Evolutionary conservation across 2,888 invertebrate species (phyloP).

Genomic region (Drosophila merina): DNA sequence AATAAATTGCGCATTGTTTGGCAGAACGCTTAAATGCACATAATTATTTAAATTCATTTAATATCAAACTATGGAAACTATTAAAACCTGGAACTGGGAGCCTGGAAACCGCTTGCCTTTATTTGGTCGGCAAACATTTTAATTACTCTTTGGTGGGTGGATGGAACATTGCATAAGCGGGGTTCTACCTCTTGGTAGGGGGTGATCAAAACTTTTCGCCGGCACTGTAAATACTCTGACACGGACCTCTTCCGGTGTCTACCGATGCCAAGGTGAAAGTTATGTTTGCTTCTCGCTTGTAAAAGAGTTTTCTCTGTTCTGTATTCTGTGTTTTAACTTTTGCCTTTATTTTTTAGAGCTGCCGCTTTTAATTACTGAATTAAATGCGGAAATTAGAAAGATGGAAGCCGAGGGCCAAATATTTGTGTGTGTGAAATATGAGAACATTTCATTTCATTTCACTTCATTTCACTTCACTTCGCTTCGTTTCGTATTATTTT

Average conservation of each 20-base stretch:
- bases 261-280: slow-evolving; percentile 25
- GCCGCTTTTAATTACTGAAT: slow-evolving; percentile 66
- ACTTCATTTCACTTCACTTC: slow-evolving; percentile 11
- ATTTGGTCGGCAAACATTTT: slow-evolving; percentile 73
- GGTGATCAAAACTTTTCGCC: slow-evolving; percentile 24
- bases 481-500: slow-evolving; percentile 9
- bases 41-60: slow-evolving; percentile 7
- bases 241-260: not conserved
- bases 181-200: not conserved
- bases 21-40: not conserved
- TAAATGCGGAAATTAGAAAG: slow-evolving; percentile 70
- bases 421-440: slow-evolving; percentile 36
- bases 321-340: slow-evolving; percentile 1
- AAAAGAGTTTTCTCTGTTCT: slow-evolving; percentile 15
- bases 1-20: slow-evolving; percentile 19
- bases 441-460: slow-evolving; percentile 33
- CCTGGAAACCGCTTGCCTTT: slow-evolving; percentile 45
- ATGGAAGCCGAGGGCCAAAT: slow-evolving; percentile 33
- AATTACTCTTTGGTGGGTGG: slow-evolving; percentile 54
- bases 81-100: too few species aligned
- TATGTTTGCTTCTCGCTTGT: slow-evolving; percentile 17
- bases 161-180: not conserved
- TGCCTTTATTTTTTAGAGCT: slow-evolving; percentile 29
- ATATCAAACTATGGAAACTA: slow-evolving; percentile 12
- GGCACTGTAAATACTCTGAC: slow-evolving; percentile 16